These are phyloP conservation scores for Megaptera novaeangliae DNA, from an alignment of 2,113 vertebrate genomes.

Conservation along the genomic window DNA sequence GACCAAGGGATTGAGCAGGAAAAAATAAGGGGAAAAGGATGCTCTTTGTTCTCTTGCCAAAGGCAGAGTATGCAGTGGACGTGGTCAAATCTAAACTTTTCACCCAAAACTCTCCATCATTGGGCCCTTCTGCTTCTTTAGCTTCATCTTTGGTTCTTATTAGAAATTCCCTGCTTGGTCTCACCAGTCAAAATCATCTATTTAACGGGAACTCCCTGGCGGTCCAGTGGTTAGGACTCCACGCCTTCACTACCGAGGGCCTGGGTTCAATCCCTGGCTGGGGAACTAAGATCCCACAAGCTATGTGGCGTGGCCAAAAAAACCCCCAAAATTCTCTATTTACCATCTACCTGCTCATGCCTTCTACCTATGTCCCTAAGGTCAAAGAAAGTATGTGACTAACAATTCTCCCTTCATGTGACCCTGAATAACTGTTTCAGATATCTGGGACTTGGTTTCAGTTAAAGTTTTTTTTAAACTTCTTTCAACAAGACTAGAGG, in stretches of 20 bases:
- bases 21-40: neutral
- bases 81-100: neutral
- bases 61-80: neutral
- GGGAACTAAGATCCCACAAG: neutral
- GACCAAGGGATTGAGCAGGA: neutral
- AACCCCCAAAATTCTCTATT: neutral
- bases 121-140: neutral
- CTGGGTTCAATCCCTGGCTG: neutral
- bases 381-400: neutral
- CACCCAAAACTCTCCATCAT: neutral
- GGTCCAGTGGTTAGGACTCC: neutral
- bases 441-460: neutral
- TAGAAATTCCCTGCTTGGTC: neutral
- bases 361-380: neutral
- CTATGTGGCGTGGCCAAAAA: neutral
- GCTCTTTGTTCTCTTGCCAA: neutral
- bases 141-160: neutral
- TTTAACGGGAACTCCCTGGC: neutral
- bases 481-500: neutral
- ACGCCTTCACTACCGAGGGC: neutral
- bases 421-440: neutral
- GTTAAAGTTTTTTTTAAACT: neutral
- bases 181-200: neutral
- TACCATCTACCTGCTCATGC: neutral
- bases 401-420: neutral